Conservation (phyloP, 2,113 vertebrate genomes). For the Calyptommatus sinebrachiatus region DNA sequence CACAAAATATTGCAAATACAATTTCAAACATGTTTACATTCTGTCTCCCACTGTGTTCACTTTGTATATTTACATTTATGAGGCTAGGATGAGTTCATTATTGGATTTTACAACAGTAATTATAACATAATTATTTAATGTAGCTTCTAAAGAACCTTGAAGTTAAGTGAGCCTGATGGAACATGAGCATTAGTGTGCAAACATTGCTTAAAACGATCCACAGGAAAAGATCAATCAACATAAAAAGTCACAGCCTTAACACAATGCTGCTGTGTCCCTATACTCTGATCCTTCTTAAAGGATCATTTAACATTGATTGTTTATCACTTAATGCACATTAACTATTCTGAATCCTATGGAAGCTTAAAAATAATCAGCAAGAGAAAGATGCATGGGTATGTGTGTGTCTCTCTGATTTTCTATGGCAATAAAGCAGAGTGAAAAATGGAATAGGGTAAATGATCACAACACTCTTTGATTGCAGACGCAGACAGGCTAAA, state of each 20-base stretch:
- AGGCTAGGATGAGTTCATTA: conserved; percentile 45
- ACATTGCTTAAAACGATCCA: conserved; percentile 24
- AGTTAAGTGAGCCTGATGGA: conserved; percentile 49
- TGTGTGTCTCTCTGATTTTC: not conserved
- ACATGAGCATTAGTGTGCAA: conserved; percentile 41
- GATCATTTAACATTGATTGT: not conserved
- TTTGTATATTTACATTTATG: conserved; percentile 37
- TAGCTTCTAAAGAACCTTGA: conserved; percentile 54
- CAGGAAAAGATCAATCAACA: conserved; percentile 44
- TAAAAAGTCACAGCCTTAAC: conserved; percentile 32
- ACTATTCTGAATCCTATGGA: not conserved
- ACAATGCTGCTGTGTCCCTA: conserved; percentile 13
- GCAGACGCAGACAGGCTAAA: too few relatives aligned
- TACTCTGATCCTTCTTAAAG: conserved; percentile 3
- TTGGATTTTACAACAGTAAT: conserved; percentile 59
- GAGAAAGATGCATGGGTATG: not conserved
- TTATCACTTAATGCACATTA: not conserved
- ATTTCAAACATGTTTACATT: conserved; percentile 34
- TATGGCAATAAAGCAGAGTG: not conserved
- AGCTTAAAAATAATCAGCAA: not conserved
- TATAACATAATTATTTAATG: conserved; percentile 55
- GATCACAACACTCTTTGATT: too few relatives aligned
- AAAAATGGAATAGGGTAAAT: not conserved
- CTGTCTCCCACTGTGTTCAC: conserved; percentile 20
- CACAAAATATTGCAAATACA: conserved; percentile 38